A percentile compares a stretch with the other conserved stretches of the same genome.
phyloP scores from a whole-genome alignment of 2,797 vertebrate species.

The Sebastes oblongus region DNA sequence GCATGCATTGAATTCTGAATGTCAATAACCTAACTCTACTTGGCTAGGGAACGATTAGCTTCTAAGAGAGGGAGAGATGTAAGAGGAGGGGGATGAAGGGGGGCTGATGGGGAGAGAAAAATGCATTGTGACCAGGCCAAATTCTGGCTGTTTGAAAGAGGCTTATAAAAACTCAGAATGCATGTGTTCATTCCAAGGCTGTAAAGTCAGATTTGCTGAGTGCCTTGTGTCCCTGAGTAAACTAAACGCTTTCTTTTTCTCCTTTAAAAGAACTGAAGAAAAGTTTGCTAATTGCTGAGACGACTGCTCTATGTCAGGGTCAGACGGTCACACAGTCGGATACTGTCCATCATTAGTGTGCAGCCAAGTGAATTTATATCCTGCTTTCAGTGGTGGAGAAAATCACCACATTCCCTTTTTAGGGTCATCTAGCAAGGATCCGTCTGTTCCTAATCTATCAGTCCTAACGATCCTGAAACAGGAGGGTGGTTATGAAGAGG shows the following conservation, averaged over 20 bases:
- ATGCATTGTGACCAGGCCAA: constrained; percentile 66
- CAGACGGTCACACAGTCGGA: constrained; percentile 11
- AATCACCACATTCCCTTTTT: neutral
- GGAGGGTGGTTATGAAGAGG: neutral
- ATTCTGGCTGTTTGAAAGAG: constrained; percentile 63
- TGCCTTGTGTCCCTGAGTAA: constrained; percentile 40
- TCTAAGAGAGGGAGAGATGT: constrained; percentile 28
- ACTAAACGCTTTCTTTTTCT: constrained; percentile 17
- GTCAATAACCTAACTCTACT: constrained; percentile 65
- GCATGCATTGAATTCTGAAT: constrained; percentile 59
- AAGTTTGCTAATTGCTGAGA: constrained; percentile 21
- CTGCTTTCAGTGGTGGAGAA: neutral
- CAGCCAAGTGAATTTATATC: neutral
- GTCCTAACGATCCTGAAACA: neutral
- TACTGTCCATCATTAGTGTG: neutral
- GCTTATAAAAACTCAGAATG: constrained; percentile 71
- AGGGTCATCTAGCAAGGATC: neutral
- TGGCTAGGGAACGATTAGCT: constrained; percentile 56
- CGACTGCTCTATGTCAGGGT: constrained; percentile 14
- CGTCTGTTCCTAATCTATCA: neutral
- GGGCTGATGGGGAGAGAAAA: constrained; percentile 38
- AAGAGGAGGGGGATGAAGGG: neutral
- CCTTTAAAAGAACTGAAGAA: constrained; percentile 16
- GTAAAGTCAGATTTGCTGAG: constrained; percentile 62
- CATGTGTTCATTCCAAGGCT: constrained; percentile 64